phyloP scores from a whole-genome alignment of 64 coral and sea anemone species.

The Montipora capricornis region DNA sequence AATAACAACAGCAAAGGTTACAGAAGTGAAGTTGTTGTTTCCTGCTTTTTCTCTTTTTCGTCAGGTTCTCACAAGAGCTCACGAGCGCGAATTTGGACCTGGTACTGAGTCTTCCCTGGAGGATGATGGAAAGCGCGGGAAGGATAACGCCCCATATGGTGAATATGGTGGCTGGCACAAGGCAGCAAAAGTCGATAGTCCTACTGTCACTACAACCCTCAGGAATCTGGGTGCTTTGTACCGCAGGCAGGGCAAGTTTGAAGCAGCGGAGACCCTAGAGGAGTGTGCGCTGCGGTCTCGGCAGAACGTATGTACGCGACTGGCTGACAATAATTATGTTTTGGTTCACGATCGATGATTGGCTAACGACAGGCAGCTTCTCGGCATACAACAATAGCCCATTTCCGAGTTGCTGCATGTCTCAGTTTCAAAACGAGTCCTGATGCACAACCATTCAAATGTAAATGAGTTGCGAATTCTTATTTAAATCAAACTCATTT shows the following conservation, averaged over 20 bases:
- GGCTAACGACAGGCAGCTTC: too few species aligned
- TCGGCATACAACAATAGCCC: too few species aligned
- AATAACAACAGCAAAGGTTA: too few species aligned
- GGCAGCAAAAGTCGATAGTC: slow-evolving; percentile 96
- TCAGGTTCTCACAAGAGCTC: slow-evolving; percentile 93
- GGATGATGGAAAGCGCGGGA: slow-evolving; percentile 95
- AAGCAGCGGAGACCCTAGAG: slow-evolving; percentile 96
- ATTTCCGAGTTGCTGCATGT: too few species aligned
- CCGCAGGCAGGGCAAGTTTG: slow-evolving; percentile 96
- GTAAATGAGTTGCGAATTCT: too few species aligned
- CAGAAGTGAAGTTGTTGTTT: too few species aligned
- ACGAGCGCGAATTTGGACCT: slow-evolving; percentile 97
- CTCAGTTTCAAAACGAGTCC: too few species aligned
- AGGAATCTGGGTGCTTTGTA: slow-evolving; percentile 96
- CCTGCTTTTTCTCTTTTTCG: not conserved
- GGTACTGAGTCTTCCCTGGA: slow-evolving; percentile 81
- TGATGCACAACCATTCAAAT: too few species aligned
- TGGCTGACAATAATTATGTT: not conserved
- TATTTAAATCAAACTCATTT: too few species aligned
- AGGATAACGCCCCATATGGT: slow-evolving; percentile 97
- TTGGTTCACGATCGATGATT: not conserved
- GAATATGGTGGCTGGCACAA: slow-evolving; percentile 99
- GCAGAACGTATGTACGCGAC: slow-evolving; percentile 70
- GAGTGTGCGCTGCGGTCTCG: slow-evolving; percentile 92
- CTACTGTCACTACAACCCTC: slow-evolving; percentile 96